Evolutionary conservation across 2,888 invertebrate genomes (phyloP), one percentile per base, ranked within the genome.

Genomic region (Netelia inedita): DNA sequence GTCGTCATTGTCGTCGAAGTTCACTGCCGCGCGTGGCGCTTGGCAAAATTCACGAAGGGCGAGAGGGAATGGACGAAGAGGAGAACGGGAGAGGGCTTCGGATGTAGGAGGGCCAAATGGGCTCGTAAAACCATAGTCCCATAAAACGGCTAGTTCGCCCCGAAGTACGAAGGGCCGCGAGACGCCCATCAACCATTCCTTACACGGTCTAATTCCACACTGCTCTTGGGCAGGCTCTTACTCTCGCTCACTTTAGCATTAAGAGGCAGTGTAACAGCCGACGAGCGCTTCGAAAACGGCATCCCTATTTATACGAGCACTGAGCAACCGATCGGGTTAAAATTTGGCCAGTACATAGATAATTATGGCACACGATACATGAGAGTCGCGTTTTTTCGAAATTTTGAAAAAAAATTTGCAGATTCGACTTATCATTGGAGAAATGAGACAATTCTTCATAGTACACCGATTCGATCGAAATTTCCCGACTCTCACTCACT

Each of bases 81-180:
- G 16, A 28, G 53, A 23, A 55, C 19, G 55, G 19, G 79, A 14
- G 41, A 68, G 66, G 63, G 35, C 66, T 73, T 71, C 63, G 72
- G 72, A 68, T 68, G 73, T 59, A 66, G 82, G 79, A 87, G 86
- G 86, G 87, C 86, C 88, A 89, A 91, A 91, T 91, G 90, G 87
- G 89, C 91, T 92, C 92, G 91, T 92, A 91, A 92, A 92, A 91
- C 91, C 90, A 91, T 91, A 89, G 89, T 88, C 89, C 91, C 91
- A 91, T 92, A 92, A 92, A 91, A 91, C 89, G 89, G 87, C 88
- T 89, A 89, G 89, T 91, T 89, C 90, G 87, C 59, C 87, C 86
- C 87, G 85, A 83, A 72, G 82, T 88, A 87, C 57, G 83, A 80
- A 87, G 86, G 85, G 78, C 85, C 82, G 86, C 87, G 87, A 88